phyloP scores from a whole-genome alignment of 2,113 vertebrate genomes.

The Poeciliopsis prolifica region DNA sequence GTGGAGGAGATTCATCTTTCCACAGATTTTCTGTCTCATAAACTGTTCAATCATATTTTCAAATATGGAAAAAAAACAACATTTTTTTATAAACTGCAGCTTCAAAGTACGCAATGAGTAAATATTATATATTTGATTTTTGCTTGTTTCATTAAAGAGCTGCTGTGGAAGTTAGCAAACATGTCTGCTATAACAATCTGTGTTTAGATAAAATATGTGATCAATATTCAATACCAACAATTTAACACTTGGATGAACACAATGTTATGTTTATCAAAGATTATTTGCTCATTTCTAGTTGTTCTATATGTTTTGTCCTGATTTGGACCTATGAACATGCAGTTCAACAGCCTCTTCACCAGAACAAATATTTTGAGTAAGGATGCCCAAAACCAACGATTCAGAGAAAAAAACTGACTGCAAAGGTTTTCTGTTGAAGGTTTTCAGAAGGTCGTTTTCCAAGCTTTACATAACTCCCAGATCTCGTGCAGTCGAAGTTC shows the following conservation, averaged over 20 bases:
- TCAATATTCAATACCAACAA: not conserved
- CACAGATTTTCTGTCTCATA: too few species aligned
- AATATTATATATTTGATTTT: too few species aligned
- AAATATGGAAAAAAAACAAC: too few species aligned
- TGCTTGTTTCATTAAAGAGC: too few species aligned
- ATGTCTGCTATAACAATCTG: too few species aligned
- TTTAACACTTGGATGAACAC: not conserved
- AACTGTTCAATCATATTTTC: too few species aligned
- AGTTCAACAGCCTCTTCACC: not conserved
- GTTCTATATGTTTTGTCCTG: not conserved
- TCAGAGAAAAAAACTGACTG: not conserved
- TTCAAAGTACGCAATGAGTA: not conserved
- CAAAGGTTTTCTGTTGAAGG: not conserved
- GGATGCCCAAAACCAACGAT: not conserved
- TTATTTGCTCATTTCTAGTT: not conserved
- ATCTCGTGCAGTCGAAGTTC: constrained; percentile 7
- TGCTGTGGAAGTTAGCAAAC: too few species aligned
- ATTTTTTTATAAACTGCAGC: not conserved
- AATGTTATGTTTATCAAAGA: not conserved
- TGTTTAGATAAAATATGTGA: not conserved
- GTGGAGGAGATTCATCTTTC: too few species aligned
- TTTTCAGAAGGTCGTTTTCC: not conserved
- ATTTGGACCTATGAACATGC: not conserved
- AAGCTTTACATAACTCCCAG: not conserved
- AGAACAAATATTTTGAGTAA: not conserved